Evolutionary conservation across 2,797 vertebrate species (phyloP).

Genomic region (Enteromius unitaeniatus): DNA sequence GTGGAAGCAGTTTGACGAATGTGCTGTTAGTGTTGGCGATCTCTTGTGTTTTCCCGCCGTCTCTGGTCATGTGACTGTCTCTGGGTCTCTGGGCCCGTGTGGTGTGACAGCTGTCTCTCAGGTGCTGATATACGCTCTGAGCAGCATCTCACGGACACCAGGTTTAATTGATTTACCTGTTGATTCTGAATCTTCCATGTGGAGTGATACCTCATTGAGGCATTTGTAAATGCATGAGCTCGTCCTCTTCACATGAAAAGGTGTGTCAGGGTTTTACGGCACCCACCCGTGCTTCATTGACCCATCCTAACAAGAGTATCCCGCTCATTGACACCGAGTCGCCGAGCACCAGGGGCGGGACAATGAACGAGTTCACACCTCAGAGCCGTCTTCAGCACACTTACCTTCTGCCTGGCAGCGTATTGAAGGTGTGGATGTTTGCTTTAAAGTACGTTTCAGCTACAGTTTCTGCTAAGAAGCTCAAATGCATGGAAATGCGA

Average conservation of each 20-base stretch:
- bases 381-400: slow-evolving; percentile 17
- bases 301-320: slow-evolving; percentile 55
- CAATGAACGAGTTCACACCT: slow-evolving; percentile 61
- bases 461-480: neutral
- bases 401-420: neutral
- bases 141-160: neutral
- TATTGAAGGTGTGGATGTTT: slow-evolving; percentile 54
- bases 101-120: slow-evolving; percentile 20
- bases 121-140: slow-evolving; percentile 10
- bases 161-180: neutral
- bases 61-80: neutral
- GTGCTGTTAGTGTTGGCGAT: neutral
- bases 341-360: slow-evolving; percentile 66
- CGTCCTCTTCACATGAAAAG: slow-evolving; percentile 17
- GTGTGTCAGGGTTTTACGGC: slow-evolving; percentile 51
- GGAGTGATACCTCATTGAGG: slow-evolving; percentile 10
- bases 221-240: slow-evolving; percentile 14
- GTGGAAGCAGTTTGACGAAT: neutral
- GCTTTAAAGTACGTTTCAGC: slow-evolving; percentile 38
- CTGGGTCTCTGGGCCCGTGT: neutral
- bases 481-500: neutral
- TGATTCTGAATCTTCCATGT: slow-evolving; percentile 16
- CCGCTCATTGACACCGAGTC: slow-evolving; percentile 73
- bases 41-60: neutral
- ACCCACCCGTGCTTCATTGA: slow-evolving; percentile 44